Conservation (phyloP, 2,113 vertebrate genomes). For the Actinemys pallida region DNA sequence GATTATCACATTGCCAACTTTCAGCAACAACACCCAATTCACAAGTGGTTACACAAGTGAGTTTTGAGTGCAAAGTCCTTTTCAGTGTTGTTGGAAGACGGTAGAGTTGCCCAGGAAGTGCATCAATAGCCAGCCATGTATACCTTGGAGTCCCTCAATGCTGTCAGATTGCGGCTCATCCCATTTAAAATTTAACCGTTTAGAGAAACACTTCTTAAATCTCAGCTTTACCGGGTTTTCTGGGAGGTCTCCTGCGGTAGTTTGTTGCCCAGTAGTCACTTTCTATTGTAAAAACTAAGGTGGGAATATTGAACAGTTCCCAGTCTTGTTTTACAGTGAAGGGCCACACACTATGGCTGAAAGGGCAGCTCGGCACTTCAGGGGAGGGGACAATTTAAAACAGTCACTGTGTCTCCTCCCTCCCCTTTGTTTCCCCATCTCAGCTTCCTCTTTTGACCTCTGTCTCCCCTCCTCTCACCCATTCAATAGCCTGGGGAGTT, state of each 20-base stretch:
- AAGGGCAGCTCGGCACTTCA: neutral
- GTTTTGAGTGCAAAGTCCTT: neutral
- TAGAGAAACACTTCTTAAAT: neutral
- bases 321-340: constrained; percentile 18
- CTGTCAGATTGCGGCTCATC: neutral
- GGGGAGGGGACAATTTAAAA: constrained; percentile 22
- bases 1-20: neutral
- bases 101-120: neutral
- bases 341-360: neutral
- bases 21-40: neutral
- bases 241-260: neutral
- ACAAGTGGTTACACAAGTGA: neutral
- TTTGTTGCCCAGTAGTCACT: neutral
- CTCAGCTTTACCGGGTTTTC: neutral
- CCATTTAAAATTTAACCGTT: neutral
- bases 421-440: constrained; percentile 23
- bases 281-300: neutral
- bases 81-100: neutral
- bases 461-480: neutral
- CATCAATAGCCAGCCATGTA: neutral
- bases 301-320: neutral
- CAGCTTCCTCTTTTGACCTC: constrained; percentile 5
- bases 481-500: neutral
- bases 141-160: neutral
- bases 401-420: neutral